These are phyloP conservation scores for Cephonodes hylas DNA, from an alignment of 2,888 invertebrate species.

Conservation along the genomic window DNA sequence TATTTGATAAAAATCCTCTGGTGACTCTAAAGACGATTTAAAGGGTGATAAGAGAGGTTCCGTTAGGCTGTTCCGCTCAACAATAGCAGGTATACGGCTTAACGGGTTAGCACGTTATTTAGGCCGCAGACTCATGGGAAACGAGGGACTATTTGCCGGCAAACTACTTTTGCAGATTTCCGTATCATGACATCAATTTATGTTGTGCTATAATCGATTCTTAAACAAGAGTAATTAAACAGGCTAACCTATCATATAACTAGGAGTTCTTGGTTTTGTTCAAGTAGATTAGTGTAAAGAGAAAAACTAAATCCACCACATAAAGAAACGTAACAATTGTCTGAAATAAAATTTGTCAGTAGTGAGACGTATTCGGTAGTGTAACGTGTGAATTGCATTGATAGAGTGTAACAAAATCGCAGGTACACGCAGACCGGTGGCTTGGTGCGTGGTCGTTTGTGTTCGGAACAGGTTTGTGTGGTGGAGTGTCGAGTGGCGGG, in stretches of 20 bases:
- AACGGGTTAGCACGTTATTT: conserved; percentile 58
- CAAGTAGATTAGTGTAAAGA: not conserved
- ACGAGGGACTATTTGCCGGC: not conserved
- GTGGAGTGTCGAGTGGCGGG: not conserved
- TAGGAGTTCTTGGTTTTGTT: not conserved
- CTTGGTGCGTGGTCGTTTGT: conserved; percentile 37
- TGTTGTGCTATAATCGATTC: not conserved
- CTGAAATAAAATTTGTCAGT: not conserved
- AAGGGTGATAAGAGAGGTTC: conserved; percentile 68
- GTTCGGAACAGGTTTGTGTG: conserved; percentile 63
- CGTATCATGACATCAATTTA: not conserved
- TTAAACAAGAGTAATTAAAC: not conserved
- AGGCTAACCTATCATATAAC: no score
- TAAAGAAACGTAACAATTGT: not conserved
- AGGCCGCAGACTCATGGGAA: conserved; percentile 20
- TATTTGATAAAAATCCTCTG: conserved; percentile 53
- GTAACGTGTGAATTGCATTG: conserved; percentile 29
- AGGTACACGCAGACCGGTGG: conserved; percentile 45
- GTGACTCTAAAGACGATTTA: conserved; percentile 62
- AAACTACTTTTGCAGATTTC: not conserved
- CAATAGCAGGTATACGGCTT: conserved; percentile 58
- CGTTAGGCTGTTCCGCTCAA: conserved; percentile 73
- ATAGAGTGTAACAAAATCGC: conserved; percentile 57
- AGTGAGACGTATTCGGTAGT: not conserved
- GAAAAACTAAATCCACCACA: no score